Conservation (phyloP, 2,797 vertebrate species). For the Micrastur ruficollis region DNA sequence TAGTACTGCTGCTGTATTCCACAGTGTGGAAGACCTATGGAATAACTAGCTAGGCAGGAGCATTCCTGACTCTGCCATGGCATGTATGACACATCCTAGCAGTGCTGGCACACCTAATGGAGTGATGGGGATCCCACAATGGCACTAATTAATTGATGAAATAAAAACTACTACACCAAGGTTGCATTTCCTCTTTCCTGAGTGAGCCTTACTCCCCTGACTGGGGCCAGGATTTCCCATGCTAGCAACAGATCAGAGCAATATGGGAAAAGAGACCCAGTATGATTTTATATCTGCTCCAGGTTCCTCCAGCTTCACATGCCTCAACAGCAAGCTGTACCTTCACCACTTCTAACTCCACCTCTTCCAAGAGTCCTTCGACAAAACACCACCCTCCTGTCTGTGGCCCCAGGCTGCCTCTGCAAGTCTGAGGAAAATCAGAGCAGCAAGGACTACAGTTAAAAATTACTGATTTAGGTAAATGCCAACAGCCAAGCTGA, state of each 20-base stretch:
- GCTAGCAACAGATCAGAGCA: background rate
- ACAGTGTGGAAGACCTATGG: background rate
- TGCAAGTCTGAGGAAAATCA: background rate
- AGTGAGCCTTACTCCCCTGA: background rate
- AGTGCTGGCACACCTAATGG: background rate
- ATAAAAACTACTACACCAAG: background rate
- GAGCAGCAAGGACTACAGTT: background rate
- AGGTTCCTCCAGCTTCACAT: background rate
- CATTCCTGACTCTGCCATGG: background rate
- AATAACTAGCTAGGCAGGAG: background rate
- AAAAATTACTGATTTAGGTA: background rate
- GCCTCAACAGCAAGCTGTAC: background rate
- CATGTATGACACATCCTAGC: background rate
- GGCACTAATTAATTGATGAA: background rate
- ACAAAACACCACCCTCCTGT: background rate
- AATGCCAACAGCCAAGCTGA: background rate
- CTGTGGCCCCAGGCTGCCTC: rapidly evolving
- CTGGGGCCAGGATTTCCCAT: background rate
- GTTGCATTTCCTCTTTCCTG: background rate
- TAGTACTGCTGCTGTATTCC: background rate
- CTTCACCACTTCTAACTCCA: background rate
- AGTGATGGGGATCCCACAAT: background rate
- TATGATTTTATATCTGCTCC: background rate
- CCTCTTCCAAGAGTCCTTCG: background rate
- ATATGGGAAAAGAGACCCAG: background rate